These are phyloP conservation scores for Dolichomitus sp. DNA, from an alignment of 2,888 invertebrate species.

Conservation along the genomic window DNA sequence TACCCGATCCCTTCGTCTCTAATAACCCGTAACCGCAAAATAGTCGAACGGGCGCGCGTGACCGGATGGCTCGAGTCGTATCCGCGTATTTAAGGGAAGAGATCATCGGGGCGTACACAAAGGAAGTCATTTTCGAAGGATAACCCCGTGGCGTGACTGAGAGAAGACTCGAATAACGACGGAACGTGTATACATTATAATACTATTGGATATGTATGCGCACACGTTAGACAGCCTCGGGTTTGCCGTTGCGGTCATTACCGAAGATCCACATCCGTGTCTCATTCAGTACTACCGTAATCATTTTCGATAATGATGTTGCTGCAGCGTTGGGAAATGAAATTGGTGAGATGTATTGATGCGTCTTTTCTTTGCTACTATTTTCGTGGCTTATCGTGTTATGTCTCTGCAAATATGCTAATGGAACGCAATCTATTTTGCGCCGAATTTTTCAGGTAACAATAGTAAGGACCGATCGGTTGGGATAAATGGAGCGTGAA, in stretches of 20 bases:
- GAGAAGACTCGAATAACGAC: conserved; percentile 28
- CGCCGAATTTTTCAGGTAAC: background rate
- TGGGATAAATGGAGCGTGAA: conserved; percentile 40
- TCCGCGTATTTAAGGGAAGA: conserved; percentile 26
- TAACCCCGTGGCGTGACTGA: background rate
- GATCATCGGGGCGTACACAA: conserved; percentile 23
- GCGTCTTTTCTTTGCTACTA: no score
- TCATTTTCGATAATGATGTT: conserved; percentile 50
- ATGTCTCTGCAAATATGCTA: background rate
- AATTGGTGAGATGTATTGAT: background rate
- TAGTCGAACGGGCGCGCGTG: conserved; percentile 54
- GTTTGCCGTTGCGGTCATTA: conserved; percentile 30
- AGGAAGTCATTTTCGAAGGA: conserved; percentile 43
- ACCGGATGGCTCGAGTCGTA: conserved; percentile 55
- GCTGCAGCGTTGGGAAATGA: background rate
- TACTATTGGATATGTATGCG: background rate
- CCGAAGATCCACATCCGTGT: conserved; percentile 23
- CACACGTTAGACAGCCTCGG: background rate
- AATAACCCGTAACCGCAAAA: conserved; percentile 66
- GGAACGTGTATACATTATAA: conserved; percentile 25
- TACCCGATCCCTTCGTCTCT: conserved; percentile 48
- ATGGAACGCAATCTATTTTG: background rate
- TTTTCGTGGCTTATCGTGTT: background rate
- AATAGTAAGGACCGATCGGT: conserved; percentile 10
- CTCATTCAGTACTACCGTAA: conserved; percentile 41